Evolutionary conservation across 1,140 invertebrate genomes (phyloP).

Genomic region (Chelonus insularis): DNA sequence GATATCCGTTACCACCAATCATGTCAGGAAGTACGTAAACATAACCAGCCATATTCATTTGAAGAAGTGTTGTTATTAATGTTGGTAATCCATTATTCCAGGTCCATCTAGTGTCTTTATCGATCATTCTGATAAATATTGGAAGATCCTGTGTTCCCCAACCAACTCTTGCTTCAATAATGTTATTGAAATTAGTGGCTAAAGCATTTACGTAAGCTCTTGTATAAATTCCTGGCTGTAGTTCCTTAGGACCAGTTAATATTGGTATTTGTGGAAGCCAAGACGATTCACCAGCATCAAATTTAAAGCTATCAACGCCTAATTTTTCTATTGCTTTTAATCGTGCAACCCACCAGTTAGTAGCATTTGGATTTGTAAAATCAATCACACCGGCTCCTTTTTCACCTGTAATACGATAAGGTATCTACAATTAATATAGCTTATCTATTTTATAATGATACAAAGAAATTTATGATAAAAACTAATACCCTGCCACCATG

Average conservation of each 20-base stretch:
- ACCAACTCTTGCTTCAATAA: constrained; percentile 74
- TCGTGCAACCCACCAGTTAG: constrained; percentile 73
- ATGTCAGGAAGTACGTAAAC: constrained; percentile 86
- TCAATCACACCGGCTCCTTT: constrained; percentile 70
- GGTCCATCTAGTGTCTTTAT: constrained; percentile 82
- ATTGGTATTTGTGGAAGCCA: constrained; percentile 64
- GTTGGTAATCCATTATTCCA: constrained; percentile 77
- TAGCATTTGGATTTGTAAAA: constrained; percentile 76
- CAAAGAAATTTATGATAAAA: not conserved
- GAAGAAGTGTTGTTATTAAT: constrained; percentile 77
- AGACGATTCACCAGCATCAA: constrained; percentile 85
- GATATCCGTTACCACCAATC: constrained; percentile 87
- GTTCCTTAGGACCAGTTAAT: constrained; percentile 54
- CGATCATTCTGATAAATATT: constrained; percentile 86
- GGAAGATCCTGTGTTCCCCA: constrained; percentile 74
- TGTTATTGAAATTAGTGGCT: constrained; percentile 64
- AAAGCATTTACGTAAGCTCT: constrained; percentile 69
- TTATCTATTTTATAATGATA: too few relatives aligned
- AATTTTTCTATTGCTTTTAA: constrained; percentile 64
- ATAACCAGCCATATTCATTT: constrained; percentile 84
- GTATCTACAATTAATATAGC: not conserved
- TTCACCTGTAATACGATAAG: constrained; percentile 33
- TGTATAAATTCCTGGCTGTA: constrained; percentile 67
- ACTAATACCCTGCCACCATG: constrained; percentile 81
- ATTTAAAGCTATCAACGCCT: constrained; percentile 87